Evolutionary conservation across 2,888 invertebrate species (phyloP).

Genomic region (Teinopalpus imperialis): DNA sequence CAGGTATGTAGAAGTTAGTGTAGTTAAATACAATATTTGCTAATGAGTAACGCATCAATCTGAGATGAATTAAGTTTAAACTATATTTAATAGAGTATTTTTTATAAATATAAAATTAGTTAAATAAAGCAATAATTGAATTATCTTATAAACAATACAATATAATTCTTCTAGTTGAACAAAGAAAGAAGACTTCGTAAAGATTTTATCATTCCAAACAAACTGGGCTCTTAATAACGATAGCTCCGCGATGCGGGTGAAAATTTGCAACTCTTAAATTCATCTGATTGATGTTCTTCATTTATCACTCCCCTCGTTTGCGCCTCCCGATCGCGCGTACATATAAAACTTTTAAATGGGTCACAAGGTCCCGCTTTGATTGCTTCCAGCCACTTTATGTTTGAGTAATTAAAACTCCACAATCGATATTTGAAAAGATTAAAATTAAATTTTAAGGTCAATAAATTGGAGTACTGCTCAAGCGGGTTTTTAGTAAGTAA

Average conservation of each 20-base stretch:
- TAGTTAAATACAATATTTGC: too few species aligned
- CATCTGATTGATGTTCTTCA: slow-evolving; percentile 77
- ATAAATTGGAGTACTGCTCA: too few species aligned
- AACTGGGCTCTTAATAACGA: slow-evolving; percentile 53
- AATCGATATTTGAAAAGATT: slow-evolving; percentile 52
- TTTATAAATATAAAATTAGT: too few species aligned
- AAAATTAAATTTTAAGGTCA: too few species aligned
- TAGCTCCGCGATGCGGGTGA: slow-evolving; percentile 57
- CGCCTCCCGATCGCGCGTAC: slow-evolving; percentile 40
- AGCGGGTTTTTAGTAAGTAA: too few species aligned
- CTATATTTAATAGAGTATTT: too few species aligned
- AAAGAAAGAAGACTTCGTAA: slow-evolving; percentile 26
- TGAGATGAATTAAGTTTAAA: too few species aligned
- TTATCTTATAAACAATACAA: too few species aligned
- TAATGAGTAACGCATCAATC: too few species aligned
- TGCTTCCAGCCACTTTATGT: slow-evolving; percentile 55
- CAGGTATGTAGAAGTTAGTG: too few species aligned
- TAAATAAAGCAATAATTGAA: too few species aligned
- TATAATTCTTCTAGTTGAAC: not conserved
- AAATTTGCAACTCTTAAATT: slow-evolving; percentile 78
- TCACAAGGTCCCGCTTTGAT: slow-evolving; percentile 74
- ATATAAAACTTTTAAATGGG: slow-evolving; percentile 78
- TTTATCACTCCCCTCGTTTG: slow-evolving; percentile 78
- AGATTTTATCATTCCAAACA: slow-evolving; percentile 54
- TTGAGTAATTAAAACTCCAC: slow-evolving; percentile 71